Evolutionary conservation across 2,113 vertebrate species (phyloP), one percentile per base, ranked within the genome.

Genomic region (Saguinus imperator): DNA sequence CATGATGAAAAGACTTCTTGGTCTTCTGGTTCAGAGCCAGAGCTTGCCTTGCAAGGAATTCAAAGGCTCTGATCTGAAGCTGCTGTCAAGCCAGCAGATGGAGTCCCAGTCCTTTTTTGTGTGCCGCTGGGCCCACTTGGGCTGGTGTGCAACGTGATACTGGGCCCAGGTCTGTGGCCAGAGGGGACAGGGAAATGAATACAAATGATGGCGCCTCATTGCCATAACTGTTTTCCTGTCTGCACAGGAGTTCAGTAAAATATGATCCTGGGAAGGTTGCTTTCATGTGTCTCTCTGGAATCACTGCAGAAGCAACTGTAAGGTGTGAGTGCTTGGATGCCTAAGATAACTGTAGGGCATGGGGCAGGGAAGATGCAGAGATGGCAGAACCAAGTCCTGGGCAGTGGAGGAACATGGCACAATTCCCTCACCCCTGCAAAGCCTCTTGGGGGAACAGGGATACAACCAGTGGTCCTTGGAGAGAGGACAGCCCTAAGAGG

Each of bases 61-160:
- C 64, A 94, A 92, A 91, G 91, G 50, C 64, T 96, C 52, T 37
- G 88, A 29, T 37, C 11, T 11, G 40, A 79, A 93, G 87, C 81
- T 94, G 35, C 91, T 95, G 77, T 95, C 84, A 96, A 91, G 58
- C 97, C 98, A 98, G 97, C 96, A 98, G 97, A 91, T 97, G 98
- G 98, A 97, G 98, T 43, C 82, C 77, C 87, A 97, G 89, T 89
- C 82, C 97, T 97, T 96, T 87, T 91, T 32, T 96, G 83, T 82
- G 77, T 43, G 64, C 50, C 57, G 96, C 57, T 95, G 37, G 37
- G 87, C 58, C 88, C 77, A 80, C 92, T 58, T 92, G 84, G 87
- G 52, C 83, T 94, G 32, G 1, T 20, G 14, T 43, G 12, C 40
- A 37, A 25, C 40, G 45, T 57, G 87, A 87, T 70, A 35, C 64